Evolutionary conservation across 2,113 vertebrate species (phyloP).

Genomic region (Riparia riparia): DNA sequence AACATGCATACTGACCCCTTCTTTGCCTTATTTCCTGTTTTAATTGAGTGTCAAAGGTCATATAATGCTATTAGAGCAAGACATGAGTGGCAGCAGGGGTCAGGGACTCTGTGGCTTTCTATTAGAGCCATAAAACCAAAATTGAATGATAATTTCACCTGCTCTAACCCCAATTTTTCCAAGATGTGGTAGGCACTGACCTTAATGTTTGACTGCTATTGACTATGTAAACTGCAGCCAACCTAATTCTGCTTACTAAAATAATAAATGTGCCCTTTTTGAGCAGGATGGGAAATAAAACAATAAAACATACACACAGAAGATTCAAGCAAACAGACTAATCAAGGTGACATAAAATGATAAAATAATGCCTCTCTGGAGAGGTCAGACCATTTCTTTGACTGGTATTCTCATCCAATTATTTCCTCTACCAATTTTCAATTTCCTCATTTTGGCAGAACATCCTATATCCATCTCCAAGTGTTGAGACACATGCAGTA

Average conservation of each 20-base stretch:
- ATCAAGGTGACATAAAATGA: slow-evolving; percentile 64
- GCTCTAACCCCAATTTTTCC: slow-evolving; percentile 81
- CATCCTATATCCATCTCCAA: slow-evolving; percentile 18
- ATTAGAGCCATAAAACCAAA: slow-evolving; percentile 78
- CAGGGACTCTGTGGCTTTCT: slow-evolving; percentile 73
- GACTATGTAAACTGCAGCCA: slow-evolving; percentile 77
- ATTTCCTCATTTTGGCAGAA: slow-evolving; percentile 54
- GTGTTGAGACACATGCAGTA: slow-evolving; percentile 31
- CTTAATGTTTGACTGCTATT: slow-evolving; percentile 78
- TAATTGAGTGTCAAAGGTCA: slow-evolving; percentile 80
- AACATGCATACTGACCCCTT: slow-evolving; percentile 70
- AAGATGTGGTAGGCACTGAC: slow-evolving; percentile 76
- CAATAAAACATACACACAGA: slow-evolving; percentile 54
- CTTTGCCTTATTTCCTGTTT: slow-evolving; percentile 78
- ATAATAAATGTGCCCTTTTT: slow-evolving; percentile 65
- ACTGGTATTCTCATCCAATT: slow-evolving; percentile 25
- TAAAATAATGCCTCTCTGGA: slow-evolving; percentile 64
- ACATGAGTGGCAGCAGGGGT: slow-evolving; percentile 74
- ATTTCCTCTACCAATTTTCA: slow-evolving; percentile 49
- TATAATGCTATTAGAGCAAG: slow-evolving; percentile 74
- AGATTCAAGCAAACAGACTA: slow-evolving; percentile 58
- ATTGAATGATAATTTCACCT: slow-evolving; percentile 82
- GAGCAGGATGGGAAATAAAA: slow-evolving; percentile 63
- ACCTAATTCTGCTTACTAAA: slow-evolving; percentile 77
- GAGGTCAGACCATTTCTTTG: slow-evolving; percentile 52